Base-by-base conservation (phyloP, 1,140 invertebrate species). In the Sitophilus oryzae region DNA sequence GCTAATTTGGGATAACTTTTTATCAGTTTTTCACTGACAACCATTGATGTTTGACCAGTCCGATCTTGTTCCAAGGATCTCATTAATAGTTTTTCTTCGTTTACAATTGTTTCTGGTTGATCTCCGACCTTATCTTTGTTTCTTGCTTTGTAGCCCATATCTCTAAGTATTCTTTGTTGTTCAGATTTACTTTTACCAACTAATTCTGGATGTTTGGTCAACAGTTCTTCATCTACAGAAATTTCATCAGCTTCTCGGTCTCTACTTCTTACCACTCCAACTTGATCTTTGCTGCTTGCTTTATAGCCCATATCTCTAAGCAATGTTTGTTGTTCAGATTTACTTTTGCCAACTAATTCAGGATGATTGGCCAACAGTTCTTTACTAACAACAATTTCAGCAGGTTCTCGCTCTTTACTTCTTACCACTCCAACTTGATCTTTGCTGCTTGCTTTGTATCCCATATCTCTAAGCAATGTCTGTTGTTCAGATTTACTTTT, bases 131-230 rank as follows among this genome's bases (percentile, higher is more conserved):
- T 21, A 15, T 41, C 36, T 23, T 40, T 25, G 21, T 40, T 14
- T 15, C 1, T 14, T 18, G 16, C 14, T 14, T 1, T 15, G 41
- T 50, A 50, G n/a, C 36, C 48, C 4, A 50, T n/a, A n/a, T 41
- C 14, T 23, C n/a, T 19, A 23, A 50, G 25, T 15, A 53, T 45
- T 3, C 21, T 36, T 36, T 52, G 40, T 20, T 52, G 50, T 15
- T 52, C 22, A 11, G 9, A 8, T 5, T n/a, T 10, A 1, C 22
- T 34, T 44, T 52, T 52, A n/a, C 25, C 50, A 22, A 35, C 22
- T 10, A 52, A 20, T 52, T 52, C 50, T 5, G 40, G 50, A 20
- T 52, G 50, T 23, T 43, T 42, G 5, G 6, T 16, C 15, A 30
- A 4, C 15, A n/a, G 37, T 8, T 14, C 14, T 14, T 38, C 37